Base-by-base conservation (phyloP, 2,888 invertebrate genomes). In the Polylopha cassiicola region DNA sequence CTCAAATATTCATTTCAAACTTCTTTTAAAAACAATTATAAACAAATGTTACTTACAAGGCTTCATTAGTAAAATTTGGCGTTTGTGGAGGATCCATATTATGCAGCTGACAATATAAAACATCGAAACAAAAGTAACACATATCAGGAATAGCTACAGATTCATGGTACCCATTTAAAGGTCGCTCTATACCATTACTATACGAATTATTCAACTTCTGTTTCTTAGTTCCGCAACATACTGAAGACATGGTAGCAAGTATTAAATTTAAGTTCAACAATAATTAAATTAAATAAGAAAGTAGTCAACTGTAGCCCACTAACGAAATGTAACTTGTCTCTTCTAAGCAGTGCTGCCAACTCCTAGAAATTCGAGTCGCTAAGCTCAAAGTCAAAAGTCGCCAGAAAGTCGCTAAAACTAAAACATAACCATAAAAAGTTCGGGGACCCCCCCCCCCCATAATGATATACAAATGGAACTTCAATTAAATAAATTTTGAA, bases 81-180 rank as follows among this genome's bases (percentile, higher is more conserved):
- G 92, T 89, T 77, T 93, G 93, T 55, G 98, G 98, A 57, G 95
- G 93, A 58, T 97, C 96, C 75, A 95, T 89, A 75, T 93, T 95
- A 85, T 97, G 93, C 65, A 99, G 89, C 86, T 98, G 95, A 81
- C 93, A 92, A 84, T 97, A 94, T 54, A 99, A 91, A 61, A 98
- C 97, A 87, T 99, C 99, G 88, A 99, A 99, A 90, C 99, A 99
- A 88, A 95, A 99, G 88, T 94, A 95, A 76, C 97, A 97, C 99
- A 99, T 99, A 79, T 98, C 98, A 50, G 94, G 93, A 75, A 92
- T 90, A 57, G 95, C 95, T 55, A 97, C 92, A 57, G 78, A 68
- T 53, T 85, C 86, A 61, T 80, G 74, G 66, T 80, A 79, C 63
- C 85, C 86, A 67, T 87, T 84, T 58, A 82, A 64, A 61, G 86